Percentiles rank a stretch among this genome's conserved stretches.
Evolutionary conservation across 2,113 vertebrate species (phyloP).

Genomic region (Psittacus erithacus): DNA sequence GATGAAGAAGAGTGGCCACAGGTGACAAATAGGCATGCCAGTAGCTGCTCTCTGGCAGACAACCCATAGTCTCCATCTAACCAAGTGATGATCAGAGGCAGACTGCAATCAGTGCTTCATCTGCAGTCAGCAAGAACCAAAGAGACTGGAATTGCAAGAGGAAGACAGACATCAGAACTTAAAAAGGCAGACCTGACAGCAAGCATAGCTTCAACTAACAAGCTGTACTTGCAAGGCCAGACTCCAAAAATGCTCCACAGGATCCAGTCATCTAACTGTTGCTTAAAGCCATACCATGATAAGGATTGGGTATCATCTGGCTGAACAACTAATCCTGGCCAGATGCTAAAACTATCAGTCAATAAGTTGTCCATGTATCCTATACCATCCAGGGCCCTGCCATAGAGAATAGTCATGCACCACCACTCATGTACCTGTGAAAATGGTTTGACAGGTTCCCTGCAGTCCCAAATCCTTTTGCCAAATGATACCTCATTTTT

Average conservation of each 20-base stretch:
- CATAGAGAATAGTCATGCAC: neutral
- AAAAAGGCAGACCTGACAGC: neutral
- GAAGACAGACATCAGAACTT: neutral
- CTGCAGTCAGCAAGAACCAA: neutral
- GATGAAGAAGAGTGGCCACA: conserved; percentile 36
- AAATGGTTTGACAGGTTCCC: neutral
- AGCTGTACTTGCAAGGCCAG: neutral
- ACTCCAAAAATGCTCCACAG: conserved; percentile 11
- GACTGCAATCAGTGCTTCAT: neutral
- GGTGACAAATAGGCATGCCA: neutral
- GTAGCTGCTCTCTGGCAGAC: neutral
- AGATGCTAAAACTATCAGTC: neutral
- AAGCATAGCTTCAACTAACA: neutral
- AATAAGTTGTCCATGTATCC: neutral
- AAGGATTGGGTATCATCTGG: neutral
- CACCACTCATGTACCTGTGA: neutral
- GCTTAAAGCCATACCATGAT: neutral
- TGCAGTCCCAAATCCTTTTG: neutral
- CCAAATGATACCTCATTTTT: neutral
- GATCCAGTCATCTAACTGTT: neutral
- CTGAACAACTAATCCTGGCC: neutral
- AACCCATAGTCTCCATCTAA: neutral
- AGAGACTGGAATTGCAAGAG: neutral
- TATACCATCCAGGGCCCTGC: neutral
- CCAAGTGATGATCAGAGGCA: neutral